phyloP scores from a whole-genome alignment of 2,797 vertebrate genomes.

The Gymnothorax reevesii region DNA sequence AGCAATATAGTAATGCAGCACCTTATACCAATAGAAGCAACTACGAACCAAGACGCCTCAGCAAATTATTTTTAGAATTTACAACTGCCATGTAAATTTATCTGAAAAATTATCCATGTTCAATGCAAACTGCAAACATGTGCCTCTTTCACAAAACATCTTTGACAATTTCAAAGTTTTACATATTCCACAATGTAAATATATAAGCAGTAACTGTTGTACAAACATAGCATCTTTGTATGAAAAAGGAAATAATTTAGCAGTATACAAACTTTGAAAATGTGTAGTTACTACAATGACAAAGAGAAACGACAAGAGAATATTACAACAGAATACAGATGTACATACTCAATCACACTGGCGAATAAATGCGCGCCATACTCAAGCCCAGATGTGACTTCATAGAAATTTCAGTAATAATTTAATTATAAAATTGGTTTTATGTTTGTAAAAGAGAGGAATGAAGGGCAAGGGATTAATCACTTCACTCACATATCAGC shows the following conservation, averaged over 20 bases:
- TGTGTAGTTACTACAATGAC: conserved; percentile 74
- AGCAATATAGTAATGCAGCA: conserved; percentile 67
- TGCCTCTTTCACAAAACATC: conserved; percentile 71
- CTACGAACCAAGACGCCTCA: conserved; percentile 72
- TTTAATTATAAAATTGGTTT: conserved; percentile 17
- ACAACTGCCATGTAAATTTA: conserved; percentile 70
- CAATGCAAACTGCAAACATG: conserved; percentile 73
- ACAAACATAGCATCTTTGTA: conserved; percentile 76
- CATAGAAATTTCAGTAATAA: conserved; percentile 20
- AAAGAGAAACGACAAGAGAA: conserved; percentile 76
- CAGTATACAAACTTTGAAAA: conserved; percentile 61
- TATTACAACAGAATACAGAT: conserved; percentile 56
- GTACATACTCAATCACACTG: conserved; percentile 46
- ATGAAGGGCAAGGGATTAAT: neutral
- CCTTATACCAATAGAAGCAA: conserved; percentile 77
- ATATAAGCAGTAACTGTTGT: conserved; percentile 84
- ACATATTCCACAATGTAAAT: conserved; percentile 82
- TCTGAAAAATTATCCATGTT: conserved; percentile 69
- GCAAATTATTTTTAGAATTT: conserved; percentile 66
- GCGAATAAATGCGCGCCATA: conserved; percentile 56
- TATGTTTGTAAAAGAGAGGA: neutral
- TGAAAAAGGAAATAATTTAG: conserved; percentile 76
- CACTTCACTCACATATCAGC: neutral
- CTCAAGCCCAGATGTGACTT: conserved; percentile 51
- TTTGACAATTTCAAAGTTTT: conserved; percentile 73